Evolutionary conservation across 2,113 vertebrate genomes (phyloP), one percentile per base, ranked within the genome.

Genomic region (Pseudorasbora parva): DNA sequence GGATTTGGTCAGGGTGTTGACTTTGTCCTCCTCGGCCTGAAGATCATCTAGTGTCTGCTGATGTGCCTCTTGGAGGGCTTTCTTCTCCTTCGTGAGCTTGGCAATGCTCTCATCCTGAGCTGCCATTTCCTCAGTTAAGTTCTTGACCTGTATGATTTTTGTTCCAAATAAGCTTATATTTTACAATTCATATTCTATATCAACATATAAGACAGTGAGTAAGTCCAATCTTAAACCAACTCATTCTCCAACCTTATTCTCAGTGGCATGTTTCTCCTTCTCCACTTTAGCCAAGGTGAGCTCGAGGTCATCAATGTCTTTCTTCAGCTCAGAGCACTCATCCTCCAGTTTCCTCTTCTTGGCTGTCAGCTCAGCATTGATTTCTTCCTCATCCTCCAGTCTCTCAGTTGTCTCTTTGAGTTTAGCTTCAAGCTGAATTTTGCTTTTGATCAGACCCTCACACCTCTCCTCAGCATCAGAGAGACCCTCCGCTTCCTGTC

Each of bases 331-430:
- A 37, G 37, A 37, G 37, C 37, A 37, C 37, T 37, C 37, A 37
- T 37, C 37, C 37, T 37, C 37, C 37, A 37, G 37, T 37, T 37
- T 37, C 37, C 37, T 37, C 37, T 37, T 95, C 88, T 94, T 94
- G 90, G 93, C 93, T 0, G 93, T 95, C 45, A 94, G 85, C 88
- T 92, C 91, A 59, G 89, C 89, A 78, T 92, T 92, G 47, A 93
- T 93, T 91, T 95, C 93, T 41, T 95, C 94, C 59, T 95, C 94
- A 76, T 95, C 94, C 82, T 95, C 94, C 0, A 93, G 88, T 77
- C 94, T 91, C 75, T 95, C 94, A 76, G 82, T 86, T 37, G 84
- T 86, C 82, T 88, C 88, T 51, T 88, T 88, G 77, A 88, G 86
- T 84, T 85, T 89, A 72, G 86, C 88, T 69, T 89, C 88, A 59